phyloP scores from a whole-genome alignment of 2,888 invertebrate genomes.

The Cephus spinipes region DNA sequence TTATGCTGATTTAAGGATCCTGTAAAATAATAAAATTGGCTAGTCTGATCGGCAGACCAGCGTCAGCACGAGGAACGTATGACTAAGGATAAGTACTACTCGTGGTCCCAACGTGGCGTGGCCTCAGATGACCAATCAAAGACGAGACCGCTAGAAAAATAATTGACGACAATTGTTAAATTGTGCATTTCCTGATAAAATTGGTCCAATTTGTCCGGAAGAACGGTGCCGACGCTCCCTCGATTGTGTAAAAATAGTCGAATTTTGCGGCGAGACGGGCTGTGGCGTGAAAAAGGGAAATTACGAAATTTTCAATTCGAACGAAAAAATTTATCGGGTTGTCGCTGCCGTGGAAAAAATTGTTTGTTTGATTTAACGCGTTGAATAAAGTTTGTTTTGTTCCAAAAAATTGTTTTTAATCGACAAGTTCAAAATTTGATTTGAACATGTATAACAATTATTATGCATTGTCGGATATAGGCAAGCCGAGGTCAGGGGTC shows the following conservation, averaged over 20 bases:
- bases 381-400: too few relatives aligned
- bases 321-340: too few relatives aligned
- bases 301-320: too few relatives aligned
- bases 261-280: background rate
- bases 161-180: constrained; percentile 61
- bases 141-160: constrained; percentile 52
- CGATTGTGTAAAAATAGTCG: constrained; percentile 1
- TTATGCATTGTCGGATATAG: constrained; percentile 25
- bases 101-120: constrained; percentile 30
- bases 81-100: background rate
- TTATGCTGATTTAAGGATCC: background rate
- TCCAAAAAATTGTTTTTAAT: background rate
- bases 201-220: constrained; percentile 37
- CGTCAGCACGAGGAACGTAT: background rate
- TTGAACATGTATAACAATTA: constrained; percentile 26
- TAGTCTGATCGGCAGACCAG: background rate
- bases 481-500: constrained; percentile 35
- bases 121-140: constrained; percentile 47
- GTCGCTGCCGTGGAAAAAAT: too few relatives aligned
- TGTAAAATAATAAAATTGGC: background rate
- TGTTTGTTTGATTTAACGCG: too few relatives aligned
- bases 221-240: constrained; percentile 22
- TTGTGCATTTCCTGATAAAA: constrained; percentile 60
- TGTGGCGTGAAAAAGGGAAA: too few relatives aligned
- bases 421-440: background rate